phyloP scores from a whole-genome alignment of 2,113 vertebrate genomes.

The Amazona guildingii region DNA sequence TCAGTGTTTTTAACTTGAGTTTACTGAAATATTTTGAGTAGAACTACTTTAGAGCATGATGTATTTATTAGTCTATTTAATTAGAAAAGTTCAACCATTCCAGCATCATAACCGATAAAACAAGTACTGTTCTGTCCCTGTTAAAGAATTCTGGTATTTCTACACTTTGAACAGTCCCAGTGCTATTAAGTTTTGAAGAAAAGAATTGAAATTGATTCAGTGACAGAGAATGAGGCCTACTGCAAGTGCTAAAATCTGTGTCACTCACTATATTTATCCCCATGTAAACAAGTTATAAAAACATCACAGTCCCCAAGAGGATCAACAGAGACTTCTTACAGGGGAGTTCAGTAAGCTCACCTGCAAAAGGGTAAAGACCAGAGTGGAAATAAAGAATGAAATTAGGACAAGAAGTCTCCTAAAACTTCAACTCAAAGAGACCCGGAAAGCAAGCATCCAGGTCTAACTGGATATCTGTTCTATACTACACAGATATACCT shows the following conservation, averaged over 20 bases:
- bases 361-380: background rate
- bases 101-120: background rate
- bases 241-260: background rate
- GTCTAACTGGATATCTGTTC: background rate
- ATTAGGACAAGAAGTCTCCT: background rate
- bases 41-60: background rate
- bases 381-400: background rate
- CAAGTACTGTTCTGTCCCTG: background rate
- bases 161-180: background rate
- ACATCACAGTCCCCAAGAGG: background rate
- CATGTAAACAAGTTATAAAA: background rate
- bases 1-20: background rate
- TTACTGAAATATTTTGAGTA: background rate
- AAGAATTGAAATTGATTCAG: background rate
- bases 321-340: background rate
- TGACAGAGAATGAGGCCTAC: background rate
- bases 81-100: background rate
- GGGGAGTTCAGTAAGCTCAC: background rate
- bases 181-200: background rate
- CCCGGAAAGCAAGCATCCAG: background rate
- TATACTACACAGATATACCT: background rate
- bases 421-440: background rate
- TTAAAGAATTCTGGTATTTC: background rate
- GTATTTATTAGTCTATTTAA: background rate
- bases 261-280: background rate